Percentiles rank a stretch among this genome's conserved stretches.
Conservation (phyloP, 2,113 vertebrate species). For the Antechinus flavipes region DNA sequence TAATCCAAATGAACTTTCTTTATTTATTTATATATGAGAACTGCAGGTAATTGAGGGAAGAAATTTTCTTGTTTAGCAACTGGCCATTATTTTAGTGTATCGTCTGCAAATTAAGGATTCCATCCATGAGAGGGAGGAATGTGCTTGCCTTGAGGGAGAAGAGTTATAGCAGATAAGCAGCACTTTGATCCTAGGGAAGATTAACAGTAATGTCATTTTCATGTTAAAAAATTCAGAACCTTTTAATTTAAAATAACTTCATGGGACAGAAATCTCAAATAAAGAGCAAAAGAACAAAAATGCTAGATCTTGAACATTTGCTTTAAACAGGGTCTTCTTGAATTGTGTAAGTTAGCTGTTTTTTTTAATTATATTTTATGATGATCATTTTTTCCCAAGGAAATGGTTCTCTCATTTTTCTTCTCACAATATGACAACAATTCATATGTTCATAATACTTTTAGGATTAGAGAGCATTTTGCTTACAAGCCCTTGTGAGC, state of each 20-base stretch:
- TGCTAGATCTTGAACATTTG: neutral
- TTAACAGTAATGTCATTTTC: conserved; percentile 9
- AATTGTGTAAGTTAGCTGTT: neutral
- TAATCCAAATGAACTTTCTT: neutral
- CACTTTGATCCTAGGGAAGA: neutral
- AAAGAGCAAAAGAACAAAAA: neutral
- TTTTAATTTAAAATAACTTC: neutral
- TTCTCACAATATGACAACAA: neutral
- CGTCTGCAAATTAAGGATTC: neutral
- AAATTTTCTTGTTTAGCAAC: neutral
- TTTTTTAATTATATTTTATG: neutral
- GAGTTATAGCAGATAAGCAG: neutral
- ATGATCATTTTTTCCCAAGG: neutral
- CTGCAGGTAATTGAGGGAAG: no score
- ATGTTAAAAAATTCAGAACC: neutral
- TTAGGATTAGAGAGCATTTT: neutral
- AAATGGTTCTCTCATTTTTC: neutral
- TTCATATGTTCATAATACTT: neutral
- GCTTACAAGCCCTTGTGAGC: neutral
- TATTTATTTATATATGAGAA: neutral
- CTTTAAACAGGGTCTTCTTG: conserved; percentile 1
- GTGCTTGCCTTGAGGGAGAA: neutral
- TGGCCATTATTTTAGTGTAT: neutral
- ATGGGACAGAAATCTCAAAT: neutral
- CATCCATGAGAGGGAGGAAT: neutral